phyloP scores from a whole-genome alignment of 2,888 invertebrate species.

The Ophraella communa region DNA sequence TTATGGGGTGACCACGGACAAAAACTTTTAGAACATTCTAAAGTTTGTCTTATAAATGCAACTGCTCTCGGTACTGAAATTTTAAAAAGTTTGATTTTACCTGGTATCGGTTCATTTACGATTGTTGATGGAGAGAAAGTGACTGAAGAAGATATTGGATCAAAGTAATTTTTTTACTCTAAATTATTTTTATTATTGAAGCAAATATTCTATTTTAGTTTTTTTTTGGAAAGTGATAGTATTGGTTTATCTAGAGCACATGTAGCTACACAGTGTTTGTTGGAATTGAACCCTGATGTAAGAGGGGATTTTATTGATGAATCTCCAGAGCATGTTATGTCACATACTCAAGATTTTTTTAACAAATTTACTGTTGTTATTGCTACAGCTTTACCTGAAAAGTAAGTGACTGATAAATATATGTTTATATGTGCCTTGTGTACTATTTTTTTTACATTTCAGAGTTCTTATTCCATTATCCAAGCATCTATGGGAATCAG shows the following conservation, averaged over 20 bases:
- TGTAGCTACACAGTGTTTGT: constrained; percentile 78
- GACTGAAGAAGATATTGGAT: constrained; percentile 90
- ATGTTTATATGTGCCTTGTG: neutral
- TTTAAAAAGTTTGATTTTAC: constrained; percentile 91
- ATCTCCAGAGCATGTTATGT: constrained; percentile 81
- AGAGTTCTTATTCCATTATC: constrained; percentile 78
- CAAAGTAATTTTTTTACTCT: constrained; percentile 70
- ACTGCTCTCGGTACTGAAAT: constrained; percentile 94
- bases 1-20: constrained; percentile 99
- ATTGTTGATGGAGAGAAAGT: constrained; percentile 90
- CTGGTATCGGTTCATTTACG: constrained; percentile 91
- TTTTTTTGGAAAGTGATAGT: constrained; percentile 85
- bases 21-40: constrained; percentile 82
- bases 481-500: constrained; percentile 81
- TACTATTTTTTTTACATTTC: neutral
- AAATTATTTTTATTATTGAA: neutral
- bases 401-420: constrained; percentile 55
- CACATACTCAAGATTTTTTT: constrained; percentile 88
- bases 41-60: constrained; percentile 93
- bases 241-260: constrained; percentile 86
- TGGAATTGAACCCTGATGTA: constrained; percentile 93
- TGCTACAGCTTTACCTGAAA: constrained; percentile 78
- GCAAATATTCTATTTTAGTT: constrained; percentile 63
- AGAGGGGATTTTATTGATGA: constrained; percentile 92
- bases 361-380: constrained; percentile 87